phyloP scores from a whole-genome alignment of 2,888 invertebrate genomes.

The Tinea semifulvella region DNA sequence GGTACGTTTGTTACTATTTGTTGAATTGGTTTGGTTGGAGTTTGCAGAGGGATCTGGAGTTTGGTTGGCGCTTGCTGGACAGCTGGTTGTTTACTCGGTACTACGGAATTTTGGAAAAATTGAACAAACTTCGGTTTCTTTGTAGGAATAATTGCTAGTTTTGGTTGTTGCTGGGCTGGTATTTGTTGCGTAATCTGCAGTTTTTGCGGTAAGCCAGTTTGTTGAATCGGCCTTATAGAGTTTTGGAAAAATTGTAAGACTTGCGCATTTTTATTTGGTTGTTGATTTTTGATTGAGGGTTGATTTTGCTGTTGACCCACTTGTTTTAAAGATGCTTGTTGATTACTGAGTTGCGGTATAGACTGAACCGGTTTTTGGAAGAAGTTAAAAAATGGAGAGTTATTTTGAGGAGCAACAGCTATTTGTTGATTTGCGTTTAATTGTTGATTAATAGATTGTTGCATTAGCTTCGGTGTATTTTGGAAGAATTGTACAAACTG shows the following conservation, averaged over 20 bases:
- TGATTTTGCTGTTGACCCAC: neutral
- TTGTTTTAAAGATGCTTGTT: too few relatives aligned
- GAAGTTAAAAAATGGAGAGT: too few relatives aligned
- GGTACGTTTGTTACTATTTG: neutral
- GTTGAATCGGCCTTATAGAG: neutral
- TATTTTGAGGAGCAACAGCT: too few relatives aligned
- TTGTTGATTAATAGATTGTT: neutral
- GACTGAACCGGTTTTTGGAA: too few relatives aligned
- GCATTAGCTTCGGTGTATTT: neutral
- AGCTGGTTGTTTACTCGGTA: neutral
- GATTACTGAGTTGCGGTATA: too few relatives aligned
- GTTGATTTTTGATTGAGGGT: neutral
- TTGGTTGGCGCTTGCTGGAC: neutral
- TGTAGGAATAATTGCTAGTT: neutral
- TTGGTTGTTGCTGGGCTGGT: neutral
- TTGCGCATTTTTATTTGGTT: neutral
- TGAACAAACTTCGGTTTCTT: neutral
- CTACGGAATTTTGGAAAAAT: neutral
- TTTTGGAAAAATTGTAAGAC: neutral
- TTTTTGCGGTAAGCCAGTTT: neutral
- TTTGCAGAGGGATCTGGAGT: neutral
- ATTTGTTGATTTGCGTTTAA: neutral
- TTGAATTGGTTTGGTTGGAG: neutral
- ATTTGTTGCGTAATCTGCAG: neutral
- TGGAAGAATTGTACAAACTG: constrained; percentile 1